These are phyloP conservation scores for Hirudo medicinalis DNA, from an alignment of 1,140 invertebrate species.

Conservation along the genomic window DNA sequence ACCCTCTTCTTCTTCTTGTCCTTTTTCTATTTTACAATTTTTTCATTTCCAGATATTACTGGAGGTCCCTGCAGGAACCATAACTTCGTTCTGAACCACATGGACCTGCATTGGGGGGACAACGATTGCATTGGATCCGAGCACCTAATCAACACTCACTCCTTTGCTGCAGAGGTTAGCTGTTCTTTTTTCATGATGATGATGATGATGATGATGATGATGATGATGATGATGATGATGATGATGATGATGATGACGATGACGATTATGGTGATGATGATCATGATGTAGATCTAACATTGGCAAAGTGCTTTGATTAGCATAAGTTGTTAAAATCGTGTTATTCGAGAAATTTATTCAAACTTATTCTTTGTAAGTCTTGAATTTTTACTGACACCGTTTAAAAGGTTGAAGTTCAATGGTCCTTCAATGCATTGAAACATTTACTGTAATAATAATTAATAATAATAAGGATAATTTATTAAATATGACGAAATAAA, in stretches of 20 bases:
- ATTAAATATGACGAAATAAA: no score
- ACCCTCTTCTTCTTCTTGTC: not conserved
- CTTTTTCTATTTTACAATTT: not conserved
- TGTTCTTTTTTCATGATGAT: not conserved
- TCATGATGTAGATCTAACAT: no score
- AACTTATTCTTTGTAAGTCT: no score
- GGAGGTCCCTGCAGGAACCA: slow-evolving; percentile 16
- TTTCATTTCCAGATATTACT: slow-evolving; percentile 14
- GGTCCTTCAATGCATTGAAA: no score
- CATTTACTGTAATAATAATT: no score
- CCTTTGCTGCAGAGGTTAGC: slow-evolving; percentile 68
- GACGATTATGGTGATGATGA: not conserved
- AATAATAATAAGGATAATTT: no score
- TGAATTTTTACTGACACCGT: no score
- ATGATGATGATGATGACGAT: not conserved
- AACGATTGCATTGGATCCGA: slow-evolving; percentile 37
- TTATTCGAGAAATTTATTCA: no score
- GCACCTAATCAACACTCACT: slow-evolving; percentile 60
- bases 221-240: not conserved
- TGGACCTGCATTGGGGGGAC: slow-evolving; percentile 44
- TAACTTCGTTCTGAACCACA: slow-evolving; percentile 34
- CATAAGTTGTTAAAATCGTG: no score
- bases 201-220: not conserved
- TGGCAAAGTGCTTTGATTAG: no score
- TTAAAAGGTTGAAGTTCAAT: no score